phyloP scores from a whole-genome alignment of 2,888 invertebrate genomes.

The Rotaria magnacalcarata region DNA sequence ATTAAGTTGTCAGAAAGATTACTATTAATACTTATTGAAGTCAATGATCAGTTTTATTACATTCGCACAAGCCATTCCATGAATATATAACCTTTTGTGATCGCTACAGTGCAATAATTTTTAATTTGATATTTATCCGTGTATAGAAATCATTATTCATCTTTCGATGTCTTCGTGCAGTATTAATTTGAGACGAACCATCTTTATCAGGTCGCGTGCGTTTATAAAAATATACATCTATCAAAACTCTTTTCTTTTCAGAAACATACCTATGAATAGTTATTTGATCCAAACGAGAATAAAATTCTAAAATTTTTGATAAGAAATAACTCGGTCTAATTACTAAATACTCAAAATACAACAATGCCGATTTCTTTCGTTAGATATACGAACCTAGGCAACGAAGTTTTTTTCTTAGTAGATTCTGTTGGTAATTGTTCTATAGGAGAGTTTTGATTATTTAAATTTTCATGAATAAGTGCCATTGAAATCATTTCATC shows the following conservation, averaged over 20 bases:
- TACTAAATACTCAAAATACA: no score
- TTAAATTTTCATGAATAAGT: not conserved
- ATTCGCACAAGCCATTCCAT: no score
- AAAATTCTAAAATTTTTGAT: not conserved
- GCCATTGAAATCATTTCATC: not conserved
- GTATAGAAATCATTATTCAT: no score
- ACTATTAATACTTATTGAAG: no score
- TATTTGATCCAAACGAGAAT: not conserved
- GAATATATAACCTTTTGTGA: no score
- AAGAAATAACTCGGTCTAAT: not conserved
- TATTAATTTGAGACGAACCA: not conserved
- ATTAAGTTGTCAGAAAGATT: no score
- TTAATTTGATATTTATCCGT: no score
- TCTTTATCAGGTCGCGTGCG: not conserved
- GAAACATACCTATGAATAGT: not conserved
- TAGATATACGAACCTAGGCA: not conserved
- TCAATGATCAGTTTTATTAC: no score
- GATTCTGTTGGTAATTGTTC: not conserved
- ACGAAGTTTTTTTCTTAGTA: not conserved
- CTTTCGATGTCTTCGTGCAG: not conserved
- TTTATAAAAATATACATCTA: not conserved
- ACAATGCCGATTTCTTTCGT: not conserved
- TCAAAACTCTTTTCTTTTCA: not conserved
- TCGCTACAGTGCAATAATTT: no score
- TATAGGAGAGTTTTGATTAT: not conserved